Base-by-base conservation (phyloP, 2,888 invertebrate genomes). In the Microchrysa polita region DNA sequence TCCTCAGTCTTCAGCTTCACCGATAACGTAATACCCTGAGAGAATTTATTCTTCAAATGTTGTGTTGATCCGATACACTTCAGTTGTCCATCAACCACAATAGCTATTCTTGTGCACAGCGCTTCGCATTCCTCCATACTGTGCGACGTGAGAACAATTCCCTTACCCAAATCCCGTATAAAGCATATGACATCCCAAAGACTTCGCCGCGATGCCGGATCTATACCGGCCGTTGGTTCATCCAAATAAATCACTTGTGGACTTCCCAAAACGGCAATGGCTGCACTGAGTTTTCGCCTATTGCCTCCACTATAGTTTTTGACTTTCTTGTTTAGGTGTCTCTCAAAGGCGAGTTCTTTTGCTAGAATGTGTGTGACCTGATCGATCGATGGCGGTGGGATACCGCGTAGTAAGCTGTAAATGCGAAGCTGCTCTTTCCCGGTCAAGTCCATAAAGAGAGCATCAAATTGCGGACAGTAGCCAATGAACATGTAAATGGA, bases 71-170 rank as follows among this genome's bases (percentile, higher is more conserved):
- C 93, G 48, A 91, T 85, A 75, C 91, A 92, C 78, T 89, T 87
- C 83, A 93, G 90, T 77, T 88, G 86, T 1, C 93, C 93, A 79
- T 90, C 89, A 77, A 92, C 92, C 90, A 93, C 92, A 71, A 93
- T 90, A 63, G 92, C 90, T 77, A 93, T 86, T 20, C 92, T 86
- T n/a, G 92, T 91, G 81, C 93, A 93, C 7, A 94, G 85, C 52
- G 91, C 90, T 85, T 93, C 93, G 83, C 93, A 93, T 84, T 94
- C 94, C 80, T 91, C 90, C 90, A 93, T 92, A 82, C 92, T 92
- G 83, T 91, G 92, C 67, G 93, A 93, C 22, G 95, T 93, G 77
- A 95, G 87, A 74, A 95, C 87, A 48, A 95, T 88, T 67, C 92
- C 91, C 79, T 89, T 88, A 0, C 94, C 93, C 5, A 88, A 86